These are phyloP conservation scores for Echinarachnius parma DNA, from an alignment of 53 echinoderm and acorn worm species.

Conservation along the genomic window DNA sequence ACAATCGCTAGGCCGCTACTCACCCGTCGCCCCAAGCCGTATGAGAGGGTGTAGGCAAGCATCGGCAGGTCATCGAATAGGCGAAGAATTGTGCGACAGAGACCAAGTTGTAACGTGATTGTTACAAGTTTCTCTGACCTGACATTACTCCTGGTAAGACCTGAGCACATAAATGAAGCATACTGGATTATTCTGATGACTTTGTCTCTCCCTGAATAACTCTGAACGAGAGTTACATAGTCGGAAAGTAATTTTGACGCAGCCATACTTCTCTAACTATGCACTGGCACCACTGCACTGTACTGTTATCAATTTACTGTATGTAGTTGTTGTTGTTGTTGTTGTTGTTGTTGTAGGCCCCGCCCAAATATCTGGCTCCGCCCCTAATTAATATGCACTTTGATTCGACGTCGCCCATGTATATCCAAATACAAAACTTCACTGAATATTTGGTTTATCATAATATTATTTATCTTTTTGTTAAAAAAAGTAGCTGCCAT, in stretches of 20 bases:
- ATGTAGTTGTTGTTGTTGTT: too few species aligned
- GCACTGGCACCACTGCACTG: too few species aligned
- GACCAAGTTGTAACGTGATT: conserved; percentile 53
- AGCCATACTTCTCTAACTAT: conserved; percentile 25
- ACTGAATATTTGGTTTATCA: too few species aligned
- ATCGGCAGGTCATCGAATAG: conserved; percentile 94
- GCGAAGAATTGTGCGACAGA: conserved; percentile 77
- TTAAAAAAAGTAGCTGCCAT: too few species aligned
- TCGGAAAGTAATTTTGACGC: conserved; percentile 13
- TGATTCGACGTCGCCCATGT: too few species aligned
- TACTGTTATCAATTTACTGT: too few species aligned
- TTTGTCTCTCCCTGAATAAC: conserved; percentile 76
- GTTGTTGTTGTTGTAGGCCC: too few species aligned
- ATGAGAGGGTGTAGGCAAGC: conserved; percentile 68
- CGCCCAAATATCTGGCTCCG: too few species aligned
- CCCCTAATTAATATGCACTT: too few species aligned
- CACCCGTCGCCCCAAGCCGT: conserved; percentile 84
- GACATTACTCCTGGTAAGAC: conserved; percentile 34
- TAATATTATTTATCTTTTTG: too few species aligned
- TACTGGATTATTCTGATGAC: conserved; percentile 63
- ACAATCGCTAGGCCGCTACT: conserved; percentile 6
- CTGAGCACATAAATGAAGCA: conserved; percentile 60
- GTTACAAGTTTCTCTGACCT: conserved; percentile 53
- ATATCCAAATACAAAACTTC: too few species aligned
- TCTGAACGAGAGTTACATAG: conserved; percentile 58